Evolutionary conservation across 2,888 invertebrate species (phyloP).

Genomic region (Andrena flavipes): DNA sequence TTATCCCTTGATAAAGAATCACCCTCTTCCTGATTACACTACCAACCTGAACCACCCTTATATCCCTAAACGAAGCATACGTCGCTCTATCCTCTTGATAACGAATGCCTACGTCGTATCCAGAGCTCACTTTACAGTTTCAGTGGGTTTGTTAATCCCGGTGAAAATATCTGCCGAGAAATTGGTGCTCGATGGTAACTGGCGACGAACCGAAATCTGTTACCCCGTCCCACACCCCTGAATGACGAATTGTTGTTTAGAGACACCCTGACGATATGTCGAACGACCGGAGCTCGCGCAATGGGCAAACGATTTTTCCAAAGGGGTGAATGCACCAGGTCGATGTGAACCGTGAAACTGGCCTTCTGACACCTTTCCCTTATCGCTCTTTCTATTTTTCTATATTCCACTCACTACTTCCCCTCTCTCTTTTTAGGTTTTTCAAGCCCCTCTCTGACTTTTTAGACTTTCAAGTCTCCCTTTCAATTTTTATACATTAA

Average conservation of each 20-base stretch:
- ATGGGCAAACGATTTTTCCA: constrained; percentile 50
- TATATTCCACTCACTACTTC: neutral
- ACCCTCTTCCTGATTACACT: too few relatives aligned
- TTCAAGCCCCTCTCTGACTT: too few relatives aligned
- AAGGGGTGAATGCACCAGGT: constrained; percentile 17
- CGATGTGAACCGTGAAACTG: constrained; percentile 44
- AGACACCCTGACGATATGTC: constrained; percentile 9
- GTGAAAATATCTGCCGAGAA: constrained; percentile 30
- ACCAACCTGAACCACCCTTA: neutral
- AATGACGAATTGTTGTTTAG: constrained; percentile 17
- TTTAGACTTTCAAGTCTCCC: too few relatives aligned
- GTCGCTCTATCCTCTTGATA: neutral
- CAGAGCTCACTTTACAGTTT: neutral
- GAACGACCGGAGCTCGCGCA: constrained; percentile 25
- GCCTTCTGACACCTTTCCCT: neutral
- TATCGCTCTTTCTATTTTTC: neutral
- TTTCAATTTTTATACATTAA: too few relatives aligned
- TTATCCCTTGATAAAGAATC: too few relatives aligned
- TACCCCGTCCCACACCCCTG: neutral
- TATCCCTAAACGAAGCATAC: constrained; percentile 4
- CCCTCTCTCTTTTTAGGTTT: neutral
- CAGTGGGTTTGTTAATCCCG: constrained; percentile 26
- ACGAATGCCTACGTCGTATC: neutral
- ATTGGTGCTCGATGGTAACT: constrained; percentile 14
- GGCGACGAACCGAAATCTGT: constrained; percentile 23